Percentiles rank a stretch among this genome's conserved stretches.
These are phyloP conservation scores for Equus przewalskii DNA, from an alignment of 2,113 vertebrate genomes.

Conservation along the genomic window DNA sequence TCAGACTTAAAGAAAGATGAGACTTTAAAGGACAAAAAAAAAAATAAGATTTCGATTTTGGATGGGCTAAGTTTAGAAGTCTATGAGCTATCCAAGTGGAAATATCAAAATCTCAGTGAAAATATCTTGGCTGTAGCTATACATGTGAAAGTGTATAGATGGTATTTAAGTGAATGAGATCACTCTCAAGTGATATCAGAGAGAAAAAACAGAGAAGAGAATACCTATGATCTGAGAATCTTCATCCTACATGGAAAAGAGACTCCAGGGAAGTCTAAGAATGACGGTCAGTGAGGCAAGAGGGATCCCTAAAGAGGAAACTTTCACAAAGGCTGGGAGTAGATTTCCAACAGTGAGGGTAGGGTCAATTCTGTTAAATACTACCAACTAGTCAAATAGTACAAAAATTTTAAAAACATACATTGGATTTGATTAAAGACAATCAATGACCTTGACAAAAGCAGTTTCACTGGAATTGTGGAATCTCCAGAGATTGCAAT, in stretches of 20 bases:
- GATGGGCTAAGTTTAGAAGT: conserved; percentile 65
- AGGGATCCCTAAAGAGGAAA: not conserved
- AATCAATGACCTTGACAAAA: not conserved
- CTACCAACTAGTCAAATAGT: not conserved
- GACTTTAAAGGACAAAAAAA: not conserved
- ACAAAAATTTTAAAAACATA: not conserved
- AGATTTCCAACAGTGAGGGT: not conserved
- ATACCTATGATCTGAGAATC: not conserved
- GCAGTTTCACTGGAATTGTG: not conserved
- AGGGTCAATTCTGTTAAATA: not conserved
- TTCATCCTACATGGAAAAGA: not conserved
- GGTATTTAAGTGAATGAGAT: conserved; percentile 39
- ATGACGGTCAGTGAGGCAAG: not conserved
- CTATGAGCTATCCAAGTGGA: conserved; percentile 62
- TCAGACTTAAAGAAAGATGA: not conserved
- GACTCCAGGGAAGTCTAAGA: not conserved
- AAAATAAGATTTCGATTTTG: not conserved
- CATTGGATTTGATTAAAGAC: not conserved
- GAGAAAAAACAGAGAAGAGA: not conserved
- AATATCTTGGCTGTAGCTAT: conserved; percentile 54
- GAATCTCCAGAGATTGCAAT: not conserved
- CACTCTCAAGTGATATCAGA: not conserved
- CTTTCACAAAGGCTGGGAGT: accelerated
- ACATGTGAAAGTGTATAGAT: not conserved
- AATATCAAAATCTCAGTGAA: conserved; percentile 71